Percentiles rank a stretch among this genome's conserved stretches.
These are phyloP conservation scores for Daboia siamensis DNA, from an alignment of 2,113 vertebrate genomes.

Conservation along the genomic window DNA sequence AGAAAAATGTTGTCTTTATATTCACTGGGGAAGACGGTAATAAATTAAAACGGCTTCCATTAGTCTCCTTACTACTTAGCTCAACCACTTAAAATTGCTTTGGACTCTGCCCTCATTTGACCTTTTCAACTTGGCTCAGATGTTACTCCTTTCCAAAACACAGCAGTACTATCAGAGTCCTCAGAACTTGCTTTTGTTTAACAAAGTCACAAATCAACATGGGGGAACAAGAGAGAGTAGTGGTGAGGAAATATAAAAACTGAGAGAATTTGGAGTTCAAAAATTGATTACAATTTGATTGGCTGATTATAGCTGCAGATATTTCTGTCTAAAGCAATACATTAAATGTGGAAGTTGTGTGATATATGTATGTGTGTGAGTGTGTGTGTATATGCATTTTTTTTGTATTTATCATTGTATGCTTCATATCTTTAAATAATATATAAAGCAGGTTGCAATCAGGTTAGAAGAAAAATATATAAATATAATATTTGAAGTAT, in stretches of 20 bases:
- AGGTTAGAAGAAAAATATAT: not conserved
- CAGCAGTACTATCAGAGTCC: not conserved
- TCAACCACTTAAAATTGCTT: constrained; percentile 64
- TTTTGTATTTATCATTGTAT: not conserved
- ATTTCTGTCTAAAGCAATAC: not conserved
- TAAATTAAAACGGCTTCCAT: constrained; percentile 69
- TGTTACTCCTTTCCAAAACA: constrained; percentile 50
- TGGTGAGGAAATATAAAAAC: not conserved
- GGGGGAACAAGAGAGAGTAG: not conserved
- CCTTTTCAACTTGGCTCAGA: constrained; percentile 61
- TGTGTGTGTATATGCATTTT: not conserved
- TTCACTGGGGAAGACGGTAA: constrained; percentile 60
- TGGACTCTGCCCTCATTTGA: constrained; percentile 65
- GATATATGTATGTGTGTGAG: not conserved
- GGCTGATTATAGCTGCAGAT: not conserved
- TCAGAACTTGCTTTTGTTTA: constrained; percentile 36
- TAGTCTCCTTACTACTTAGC: constrained; percentile 57
- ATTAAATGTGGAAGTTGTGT: not conserved
- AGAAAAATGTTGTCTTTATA: constrained; percentile 63
- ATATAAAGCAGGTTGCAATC: not conserved
- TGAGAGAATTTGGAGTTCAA: constrained; percentile 15
- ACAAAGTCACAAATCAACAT: constrained; percentile 32
- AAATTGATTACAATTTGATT: not conserved
- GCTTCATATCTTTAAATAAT: not conserved
- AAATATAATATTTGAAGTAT: not conserved